Base-by-base conservation (phyloP, 2,888 invertebrate genomes). In the Drosophila borealis region DNA sequence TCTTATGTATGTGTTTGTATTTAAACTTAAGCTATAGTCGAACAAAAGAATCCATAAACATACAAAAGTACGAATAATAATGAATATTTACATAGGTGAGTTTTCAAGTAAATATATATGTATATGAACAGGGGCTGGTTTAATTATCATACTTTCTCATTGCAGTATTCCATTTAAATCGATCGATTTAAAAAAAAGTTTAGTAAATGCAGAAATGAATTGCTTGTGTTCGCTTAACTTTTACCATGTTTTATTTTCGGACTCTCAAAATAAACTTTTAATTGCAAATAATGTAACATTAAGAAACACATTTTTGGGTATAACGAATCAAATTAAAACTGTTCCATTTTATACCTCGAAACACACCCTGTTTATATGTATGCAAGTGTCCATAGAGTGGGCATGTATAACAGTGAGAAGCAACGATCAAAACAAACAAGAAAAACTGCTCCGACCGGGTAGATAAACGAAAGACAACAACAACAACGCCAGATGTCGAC, bases 351-450 rank as follows among this genome's bases (percentile, higher is more conserved):
- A 9, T 9, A 11, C n/a, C 8, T 5, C 8, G 21, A 5, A 45
- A 53, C 46, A 53, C 46, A 42, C 57, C 41, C 42, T 54, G 25
- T 54, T 48, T 42, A 4, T 21, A 11, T 49, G 42, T 29, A 21
- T 21, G 29, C 29, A 59, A 46, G 9, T 51, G 25, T 39, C 37
- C 36, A 55, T 17, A 54, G 41, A 42, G 37, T 50, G 51, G 11
- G 39, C 51, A 39, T 70, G 17, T 77, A 19, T 49, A 48, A 10
- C 42, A 39, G 21, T 29, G 62, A 73, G 85, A 84, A 87, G 61
- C 70, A 63, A 50, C 60, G 78, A 86, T 80, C 88, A 86, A 70
- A 87, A 89, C 86, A 87, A 86, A 86, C 78, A 68, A 78, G 87
- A 75, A 81, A 78, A 87, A 80, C 85, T 74, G 79, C 73, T 63